phyloP scores from a whole-genome alignment of 1,140 invertebrate genomes.

The Lucilia cuprina region DNA sequence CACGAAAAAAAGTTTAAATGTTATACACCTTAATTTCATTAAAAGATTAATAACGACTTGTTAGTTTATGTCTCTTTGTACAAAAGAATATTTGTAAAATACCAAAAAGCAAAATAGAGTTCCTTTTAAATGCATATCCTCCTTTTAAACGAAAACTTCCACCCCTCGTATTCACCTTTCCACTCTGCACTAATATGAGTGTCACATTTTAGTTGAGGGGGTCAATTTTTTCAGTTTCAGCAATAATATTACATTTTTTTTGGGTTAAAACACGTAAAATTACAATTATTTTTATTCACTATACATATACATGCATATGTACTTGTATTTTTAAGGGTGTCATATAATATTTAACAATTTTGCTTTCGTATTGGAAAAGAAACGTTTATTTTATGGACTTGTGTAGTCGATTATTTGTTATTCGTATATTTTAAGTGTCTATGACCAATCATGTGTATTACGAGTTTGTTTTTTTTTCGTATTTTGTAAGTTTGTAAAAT shows the following conservation, averaged over 20 bases:
- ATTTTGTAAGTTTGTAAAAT: not conserved
- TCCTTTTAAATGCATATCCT: not conserved
- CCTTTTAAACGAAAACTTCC: not conserved
- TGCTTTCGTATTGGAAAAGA: not conserved
- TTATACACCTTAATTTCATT: slow-evolving; percentile 12
- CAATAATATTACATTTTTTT: not conserved
- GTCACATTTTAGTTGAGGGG: not conserved
- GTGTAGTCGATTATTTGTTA: not conserved
- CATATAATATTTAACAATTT: slow-evolving; percentile 3
- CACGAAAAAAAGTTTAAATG: not conserved
- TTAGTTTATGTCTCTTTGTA: not conserved
- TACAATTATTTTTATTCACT: slow-evolving; percentile 21
- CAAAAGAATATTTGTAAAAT: not conserved
- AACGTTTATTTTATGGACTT: not conserved
- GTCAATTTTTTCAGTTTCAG: not conserved
- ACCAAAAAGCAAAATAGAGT: not conserved
- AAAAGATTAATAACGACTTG: slow-evolving; percentile 8
- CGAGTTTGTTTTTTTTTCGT: not conserved
- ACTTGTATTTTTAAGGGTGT: not conserved
- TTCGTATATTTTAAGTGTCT: not conserved
- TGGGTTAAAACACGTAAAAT: slow-evolving; percentile 34
- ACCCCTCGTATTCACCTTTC: not conserved
- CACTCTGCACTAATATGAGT: not conserved
- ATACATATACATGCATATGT: not conserved
- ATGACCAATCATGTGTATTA: slow-evolving; percentile 13